These are phyloP conservation scores for Xenops minutus DNA, from an alignment of 2,797 vertebrate species.

Conservation along the genomic window DNA sequence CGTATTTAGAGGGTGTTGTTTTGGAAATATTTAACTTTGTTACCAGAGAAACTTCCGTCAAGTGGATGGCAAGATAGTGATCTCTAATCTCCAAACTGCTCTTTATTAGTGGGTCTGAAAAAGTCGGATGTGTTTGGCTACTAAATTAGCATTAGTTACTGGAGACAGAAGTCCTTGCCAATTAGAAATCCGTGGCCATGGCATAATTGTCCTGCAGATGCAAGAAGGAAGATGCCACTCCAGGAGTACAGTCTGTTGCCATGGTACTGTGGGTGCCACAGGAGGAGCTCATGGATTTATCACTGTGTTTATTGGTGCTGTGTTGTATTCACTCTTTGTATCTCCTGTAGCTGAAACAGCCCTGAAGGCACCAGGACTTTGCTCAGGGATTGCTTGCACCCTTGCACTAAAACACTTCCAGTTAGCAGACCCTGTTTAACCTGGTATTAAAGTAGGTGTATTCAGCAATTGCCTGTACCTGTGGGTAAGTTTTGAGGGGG, in stretches of 20 bases:
- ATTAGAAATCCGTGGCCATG: neutral
- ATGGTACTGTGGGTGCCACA: slow-evolving; percentile 26
- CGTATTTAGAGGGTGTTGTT: slow-evolving; percentile 43
- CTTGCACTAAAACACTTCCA: neutral
- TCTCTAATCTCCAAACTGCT: neutral
- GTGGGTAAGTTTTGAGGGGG: neutral
- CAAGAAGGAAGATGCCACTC: neutral
- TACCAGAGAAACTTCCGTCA: slow-evolving; percentile 56
- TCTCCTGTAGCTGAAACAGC: neutral
- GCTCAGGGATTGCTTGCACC: neutral
- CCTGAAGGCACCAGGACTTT: neutral
- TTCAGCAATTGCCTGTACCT: neutral
- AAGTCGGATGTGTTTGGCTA: neutral
- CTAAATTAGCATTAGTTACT: slow-evolving; percentile 35
- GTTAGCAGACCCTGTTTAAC: neutral
- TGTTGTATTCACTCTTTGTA: slow-evolving; percentile 11
- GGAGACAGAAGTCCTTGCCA: slow-evolving; percentile 8
- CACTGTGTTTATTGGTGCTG: neutral
- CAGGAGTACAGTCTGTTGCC: neutral
- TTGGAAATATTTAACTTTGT: slow-evolving; percentile 66
- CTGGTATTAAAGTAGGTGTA: neutral
- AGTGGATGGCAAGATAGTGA: slow-evolving; percentile 5
- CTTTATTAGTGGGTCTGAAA: neutral
- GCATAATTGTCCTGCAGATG: neutral
- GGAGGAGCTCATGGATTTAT: slow-evolving; percentile 25